Percentiles rank a stretch among this genome's conserved stretches.
Evolutionary conservation across 2,888 invertebrate species (phyloP).

Genomic region (Nysson spinosus): DNA sequence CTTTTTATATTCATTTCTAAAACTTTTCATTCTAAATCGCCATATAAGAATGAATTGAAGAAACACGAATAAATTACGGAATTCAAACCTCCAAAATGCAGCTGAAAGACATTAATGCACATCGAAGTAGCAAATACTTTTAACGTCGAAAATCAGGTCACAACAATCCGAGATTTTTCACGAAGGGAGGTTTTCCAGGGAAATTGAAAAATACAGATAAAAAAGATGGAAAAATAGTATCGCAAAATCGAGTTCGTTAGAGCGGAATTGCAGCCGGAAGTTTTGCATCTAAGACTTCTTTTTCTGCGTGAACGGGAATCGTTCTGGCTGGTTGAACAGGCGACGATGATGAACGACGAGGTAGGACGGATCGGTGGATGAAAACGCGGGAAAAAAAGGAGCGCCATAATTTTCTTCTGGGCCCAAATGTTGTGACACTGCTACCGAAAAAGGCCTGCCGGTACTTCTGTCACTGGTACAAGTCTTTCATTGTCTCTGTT

Average conservation of each 20-base stretch:
- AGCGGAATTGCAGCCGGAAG: slow-evolving; percentile 17
- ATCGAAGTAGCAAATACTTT: too few species aligned
- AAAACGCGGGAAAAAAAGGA: slow-evolving; percentile 47
- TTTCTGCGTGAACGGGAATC: slow-evolving; percentile 11
- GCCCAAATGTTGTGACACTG: slow-evolving; percentile 76
- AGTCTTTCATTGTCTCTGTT: slow-evolving; percentile 26
- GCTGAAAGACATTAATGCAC: too few species aligned
- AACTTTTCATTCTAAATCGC: too few species aligned
- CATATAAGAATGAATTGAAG: too few species aligned
- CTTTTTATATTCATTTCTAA: too few species aligned
- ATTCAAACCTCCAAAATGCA: too few species aligned
- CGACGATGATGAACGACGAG: too few species aligned
- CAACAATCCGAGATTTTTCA: neutral
- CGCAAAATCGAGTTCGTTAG: slow-evolving; percentile 10
- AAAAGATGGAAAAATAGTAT: slow-evolving; percentile 1
- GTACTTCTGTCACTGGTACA: too few species aligned
- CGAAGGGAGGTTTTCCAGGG: too few species aligned
- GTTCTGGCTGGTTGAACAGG: slow-evolving; percentile 20
- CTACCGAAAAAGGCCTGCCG: slow-evolving; percentile 32
- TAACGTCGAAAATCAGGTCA: too few species aligned
- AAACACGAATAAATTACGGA: too few species aligned
- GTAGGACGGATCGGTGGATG: slow-evolving; percentile 24
- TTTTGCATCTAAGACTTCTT: slow-evolving; percentile 10
- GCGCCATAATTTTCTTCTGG: slow-evolving; percentile 54
- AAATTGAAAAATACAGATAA: too few species aligned